Evolutionary conservation across 2,888 invertebrate species (phyloP), one percentile per base, ranked within the genome.

Genomic region (Netelia inedita): DNA sequence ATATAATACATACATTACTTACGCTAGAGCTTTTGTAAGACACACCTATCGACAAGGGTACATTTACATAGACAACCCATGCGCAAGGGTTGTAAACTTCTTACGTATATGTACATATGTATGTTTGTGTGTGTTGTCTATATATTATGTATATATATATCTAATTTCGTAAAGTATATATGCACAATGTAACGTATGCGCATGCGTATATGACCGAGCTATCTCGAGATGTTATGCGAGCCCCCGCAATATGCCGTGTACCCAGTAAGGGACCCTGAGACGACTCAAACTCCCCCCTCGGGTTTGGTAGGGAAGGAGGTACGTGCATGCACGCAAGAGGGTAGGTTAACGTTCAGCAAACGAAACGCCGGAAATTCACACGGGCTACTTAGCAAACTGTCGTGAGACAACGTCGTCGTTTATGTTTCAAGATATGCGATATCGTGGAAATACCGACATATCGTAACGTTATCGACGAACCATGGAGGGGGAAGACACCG

Each of bases 1-100:
- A 41, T 68, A 66, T 63, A 59, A 78, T 81, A 81, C 78, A 69
- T 74, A 57, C 72, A 84, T 78, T 81, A 76, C 76, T 46, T 73
- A 73, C 43, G 35, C 53, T 50, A n/a, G 65, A 57, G 57, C n/a
- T 75, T 75, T 23, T 43, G 71, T 59, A 75, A 72, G 59, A 65
- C 57, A 75, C 57, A 65, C 75, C 59, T 35, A 71, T 72, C 75
- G 66, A 50, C 74, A 65, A 71, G 46, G 10, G 14, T 14, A 46
- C 14, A 46, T 46, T 14, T 46, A 46, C 14, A 46, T 46, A 46
- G 10, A 46, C 46, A 46, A 46, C 3, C 3, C 14, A 46, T 46
- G 14, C 46, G 3, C 14, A 46, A 46, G 35, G 8, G 35, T 35
- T 35, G 8, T 6, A 35, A 8, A 35, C 35, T 35, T 46, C 10